Evolutionary conservation across 2,888 invertebrate species (phyloP).

Genomic region (Acholoe squamosa): DNA sequence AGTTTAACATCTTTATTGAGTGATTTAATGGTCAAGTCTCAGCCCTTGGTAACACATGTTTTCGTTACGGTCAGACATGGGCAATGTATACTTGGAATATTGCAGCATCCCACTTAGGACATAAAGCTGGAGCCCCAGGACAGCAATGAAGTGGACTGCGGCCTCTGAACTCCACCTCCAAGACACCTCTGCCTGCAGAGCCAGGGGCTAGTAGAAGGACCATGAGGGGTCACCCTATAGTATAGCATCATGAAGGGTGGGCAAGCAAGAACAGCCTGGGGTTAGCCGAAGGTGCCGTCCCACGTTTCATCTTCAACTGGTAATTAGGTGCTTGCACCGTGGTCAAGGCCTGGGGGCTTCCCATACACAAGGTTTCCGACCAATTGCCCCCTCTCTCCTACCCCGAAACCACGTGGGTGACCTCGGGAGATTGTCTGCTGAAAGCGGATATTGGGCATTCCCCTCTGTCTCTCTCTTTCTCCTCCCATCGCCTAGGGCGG

Average conservation of each 20-base stretch:
- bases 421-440: constrained; percentile 53
- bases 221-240: neutral
- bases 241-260: neutral
- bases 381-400: constrained; percentile 34
- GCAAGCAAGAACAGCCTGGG: neutral
- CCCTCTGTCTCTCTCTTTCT: constrained; percentile 10
- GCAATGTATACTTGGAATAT: too few species aligned
- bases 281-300: neutral
- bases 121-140: too few species aligned
- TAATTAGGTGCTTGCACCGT: constrained; percentile 43
- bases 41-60: too few species aligned
- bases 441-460: constrained; percentile 56
- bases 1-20: too few species aligned
- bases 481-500: neutral
- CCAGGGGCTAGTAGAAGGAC: neutral
- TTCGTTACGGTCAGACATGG: too few species aligned
- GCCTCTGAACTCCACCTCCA: too few species aligned
- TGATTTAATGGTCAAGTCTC: too few species aligned
- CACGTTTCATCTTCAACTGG: constrained; percentile 34
- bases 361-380: constrained; percentile 46
- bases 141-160: too few species aligned
- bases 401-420: constrained; percentile 7
- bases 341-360: neutral
- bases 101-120: too few species aligned
- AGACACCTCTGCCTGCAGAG: neutral